A percentile compares a stretch with the other conserved stretches of the same genome.
phyloP scores from a whole-genome alignment of 2,888 invertebrate genomes.

The Dolichomitus sp. region DNA sequence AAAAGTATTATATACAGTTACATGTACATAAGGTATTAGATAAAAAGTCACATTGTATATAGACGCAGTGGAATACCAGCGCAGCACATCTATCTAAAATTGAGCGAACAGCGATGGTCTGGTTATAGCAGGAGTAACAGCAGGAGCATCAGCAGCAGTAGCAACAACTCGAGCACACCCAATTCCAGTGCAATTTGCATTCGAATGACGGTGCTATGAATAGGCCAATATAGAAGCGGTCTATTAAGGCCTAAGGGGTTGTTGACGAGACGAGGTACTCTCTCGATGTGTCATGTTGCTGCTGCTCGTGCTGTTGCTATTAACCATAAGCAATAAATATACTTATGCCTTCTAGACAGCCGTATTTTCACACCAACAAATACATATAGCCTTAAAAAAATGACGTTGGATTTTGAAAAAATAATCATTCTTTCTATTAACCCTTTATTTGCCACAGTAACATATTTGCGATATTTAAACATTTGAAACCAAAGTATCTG shows the following conservation, averaged over 20 bases:
- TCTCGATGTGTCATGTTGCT: constrained; percentile 28
- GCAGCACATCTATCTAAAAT: neutral
- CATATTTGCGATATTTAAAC: no score
- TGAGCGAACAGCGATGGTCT: constrained; percentile 2
- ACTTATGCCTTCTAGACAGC: neutral
- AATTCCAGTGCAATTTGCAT: constrained; percentile 72
- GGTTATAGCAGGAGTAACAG: constrained; percentile 22
- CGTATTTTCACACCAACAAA: neutral
- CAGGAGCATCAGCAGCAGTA: constrained; percentile 41
- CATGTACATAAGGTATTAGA: neutral
- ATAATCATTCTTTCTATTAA: no score
- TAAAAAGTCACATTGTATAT: neutral
- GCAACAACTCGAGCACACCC: constrained; percentile 56
- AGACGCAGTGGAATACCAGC: neutral
- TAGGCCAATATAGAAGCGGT: constrained; percentile 68
- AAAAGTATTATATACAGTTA: no score
- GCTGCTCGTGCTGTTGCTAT: neutral
- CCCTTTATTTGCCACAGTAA: no score
- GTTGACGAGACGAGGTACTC: constrained; percentile 49
- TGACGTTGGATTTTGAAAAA: no score
- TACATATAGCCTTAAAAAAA: neutral
- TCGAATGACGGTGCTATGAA: constrained; percentile 69
- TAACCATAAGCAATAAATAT: neutral
- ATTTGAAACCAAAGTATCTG: no score
- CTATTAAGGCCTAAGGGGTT: constrained; percentile 63